Percentiles rank a stretch among this genome's conserved stretches.
These are phyloP conservation scores for Ophonus ardosiacus DNA, from an alignment of 2,888 invertebrate species.

Conservation along the genomic window DNA sequence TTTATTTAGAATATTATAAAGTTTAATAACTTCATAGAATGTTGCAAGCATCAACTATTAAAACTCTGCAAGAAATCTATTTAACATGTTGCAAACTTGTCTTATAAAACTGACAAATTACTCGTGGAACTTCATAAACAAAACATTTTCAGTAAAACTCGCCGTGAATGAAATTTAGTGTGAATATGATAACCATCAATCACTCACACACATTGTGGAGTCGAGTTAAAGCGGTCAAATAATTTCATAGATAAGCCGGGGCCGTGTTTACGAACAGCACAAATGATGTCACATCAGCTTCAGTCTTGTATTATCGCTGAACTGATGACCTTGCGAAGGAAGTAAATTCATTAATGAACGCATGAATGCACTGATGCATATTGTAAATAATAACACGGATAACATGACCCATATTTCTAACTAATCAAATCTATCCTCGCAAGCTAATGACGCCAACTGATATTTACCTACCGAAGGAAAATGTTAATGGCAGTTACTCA, in stretches of 20 bases:
- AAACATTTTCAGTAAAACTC: neutral
- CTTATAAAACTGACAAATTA: neutral
- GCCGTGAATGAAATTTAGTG: conserved; percentile 1
- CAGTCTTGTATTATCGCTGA: conserved; percentile 47
- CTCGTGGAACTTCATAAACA: neutral
- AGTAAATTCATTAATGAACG: conserved; percentile 54
- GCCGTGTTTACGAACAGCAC: conserved; percentile 26
- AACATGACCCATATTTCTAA: conserved; percentile 32
- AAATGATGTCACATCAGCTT: conserved; percentile 48
- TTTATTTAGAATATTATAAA: no score
- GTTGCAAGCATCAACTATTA: neutral
- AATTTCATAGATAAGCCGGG: conserved; percentile 14
- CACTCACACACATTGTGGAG: neutral
- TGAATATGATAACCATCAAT: conserved; percentile 14
- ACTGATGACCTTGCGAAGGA: conserved; percentile 44
- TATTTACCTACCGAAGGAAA: neutral
- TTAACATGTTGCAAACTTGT: neutral
- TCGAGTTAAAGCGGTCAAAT: conserved; percentile 1
- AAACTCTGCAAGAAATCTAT: neutral
- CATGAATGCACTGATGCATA: conserved; percentile 53
- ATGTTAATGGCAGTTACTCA: neutral
- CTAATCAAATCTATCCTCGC: conserved; percentile 34
- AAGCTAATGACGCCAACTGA: neutral
- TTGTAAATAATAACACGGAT: conserved; percentile 40
- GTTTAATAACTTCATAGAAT: neutral